Evolutionary conservation across 2,888 invertebrate species (phyloP), one percentile per base, ranked within the genome.

Genomic region (Campoplex nolae): DNA sequence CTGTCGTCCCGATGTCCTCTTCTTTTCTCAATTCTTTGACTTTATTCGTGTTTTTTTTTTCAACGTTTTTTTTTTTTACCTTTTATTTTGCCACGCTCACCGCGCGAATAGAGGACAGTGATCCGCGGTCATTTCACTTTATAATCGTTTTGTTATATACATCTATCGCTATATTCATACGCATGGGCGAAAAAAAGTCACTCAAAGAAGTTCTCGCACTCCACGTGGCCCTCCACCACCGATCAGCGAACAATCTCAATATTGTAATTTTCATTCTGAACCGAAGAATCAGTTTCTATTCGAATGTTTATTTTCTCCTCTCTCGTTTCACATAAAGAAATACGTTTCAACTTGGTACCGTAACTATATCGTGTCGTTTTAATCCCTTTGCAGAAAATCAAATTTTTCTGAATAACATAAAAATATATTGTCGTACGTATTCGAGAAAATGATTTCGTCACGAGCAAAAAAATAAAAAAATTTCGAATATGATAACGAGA

Each of bases 111-210:
- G 89, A 90, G 91, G 90, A 92, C 92, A 91, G 89, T 91, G 90
- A 92, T 92, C 92, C 89, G 87, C 86, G 87, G 88, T 89, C 89
- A 92, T 92, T 92, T 92, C 89, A 93, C 92, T 93, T 92, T 92
- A 90, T 92, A 93, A 93, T 93, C 88, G 83, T 67, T 85, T 83
- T 84, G 58, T 32, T 45, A n/a, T 38, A 54, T 58, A 83, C 58
- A 80, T 7, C 0, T 76, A 80, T 38, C 51, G 58, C 70, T 71
- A 68, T 58, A 32, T 45, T 13, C 54, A 2, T 51, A 23, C 35
- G 32, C 23, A 81, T 35, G 54, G 54, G 28, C 8, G 35, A 45
- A 6, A 82, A 75, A 82, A 75, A 77, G 84, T 75, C 82, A 77
- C 58, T 84, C 73, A 67, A 74, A 70, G 62, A 58, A 86, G 87